Conservation (phyloP, 2,113 vertebrate species). For the Serinus canaria region DNA sequence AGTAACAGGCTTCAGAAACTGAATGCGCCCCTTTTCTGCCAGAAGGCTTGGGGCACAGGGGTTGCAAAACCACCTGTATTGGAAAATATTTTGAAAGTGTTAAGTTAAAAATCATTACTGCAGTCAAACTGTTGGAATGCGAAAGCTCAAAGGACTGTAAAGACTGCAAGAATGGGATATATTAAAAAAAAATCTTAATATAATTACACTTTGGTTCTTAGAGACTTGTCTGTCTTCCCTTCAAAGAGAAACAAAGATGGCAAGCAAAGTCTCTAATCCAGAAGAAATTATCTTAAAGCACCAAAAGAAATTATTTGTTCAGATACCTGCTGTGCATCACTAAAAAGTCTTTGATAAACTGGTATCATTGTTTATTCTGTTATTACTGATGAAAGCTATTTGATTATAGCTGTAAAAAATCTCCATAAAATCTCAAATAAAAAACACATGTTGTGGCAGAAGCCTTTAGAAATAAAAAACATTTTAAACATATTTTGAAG, state of each 20-base stretch:
- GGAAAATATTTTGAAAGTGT: background rate
- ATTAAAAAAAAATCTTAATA: background rate
- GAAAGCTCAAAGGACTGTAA: background rate
- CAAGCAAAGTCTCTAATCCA: background rate
- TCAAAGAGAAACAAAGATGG: background rate
- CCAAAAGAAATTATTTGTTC: slow-evolving; percentile 18
- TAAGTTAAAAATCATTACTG: background rate
- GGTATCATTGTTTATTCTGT: slow-evolving; percentile 47
- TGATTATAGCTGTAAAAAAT: slow-evolving; percentile 51
- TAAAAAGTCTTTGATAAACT: slow-evolving; percentile 44
- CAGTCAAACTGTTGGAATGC: background rate
- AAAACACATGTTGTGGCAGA: slow-evolving; percentile 53
- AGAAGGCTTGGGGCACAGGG: background rate
- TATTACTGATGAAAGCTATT: slow-evolving; percentile 63
- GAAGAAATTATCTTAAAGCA: background rate
- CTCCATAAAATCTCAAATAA: slow-evolving; percentile 41
- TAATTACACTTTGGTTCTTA: background rate
- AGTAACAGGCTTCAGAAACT: background rate
- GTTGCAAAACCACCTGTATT: slow-evolving; percentile 30
- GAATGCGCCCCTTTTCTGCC: background rate
- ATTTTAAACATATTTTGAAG: slow-evolving; percentile 56
- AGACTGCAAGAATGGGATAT: background rate
- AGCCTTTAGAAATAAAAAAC: slow-evolving; percentile 37
- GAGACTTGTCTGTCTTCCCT: background rate
- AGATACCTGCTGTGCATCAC: slow-evolving; percentile 33